Base-by-base conservation (phyloP, 2,113 vertebrate genomes). In the Hystrix cristata region DNA sequence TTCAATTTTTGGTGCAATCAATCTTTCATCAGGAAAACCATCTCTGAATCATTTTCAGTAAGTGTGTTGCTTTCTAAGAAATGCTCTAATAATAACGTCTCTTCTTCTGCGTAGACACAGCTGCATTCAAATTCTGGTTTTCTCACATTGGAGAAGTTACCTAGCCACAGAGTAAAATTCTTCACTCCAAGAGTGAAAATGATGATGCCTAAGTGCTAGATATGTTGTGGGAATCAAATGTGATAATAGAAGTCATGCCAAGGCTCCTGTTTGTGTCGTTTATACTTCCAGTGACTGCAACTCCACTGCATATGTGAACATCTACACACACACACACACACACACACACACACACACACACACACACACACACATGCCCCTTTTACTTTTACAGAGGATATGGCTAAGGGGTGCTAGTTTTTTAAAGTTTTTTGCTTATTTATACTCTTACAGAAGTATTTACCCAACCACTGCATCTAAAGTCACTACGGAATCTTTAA, bases 221-320 rank as follows among this genome's bases (percentile, higher is more conserved):
- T 9, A 2, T 13, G 0, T 46, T 6, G 1, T 29, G n/a, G 18
- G 19, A 53, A 21, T 81, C 53, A 5, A 82, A 7, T 43, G n/a
- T 27, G 15, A 25, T 0, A n/a, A 76, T 0, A 12, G 7, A 29
- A 3, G 31, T 25, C 3, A 57, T 2, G 5, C 4, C 29, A 74
- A 18, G 2, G 10, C 3, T 55, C 21, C 7, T 38, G 43, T 57
- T 62, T 43, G 31, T 23, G 87, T 65, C 76, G n/a, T 38, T 85
- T 86, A 55, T 53, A 29, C 18, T 16, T 74, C 69, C 12, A 13
- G 12, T 89, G 12, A 4, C 31, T 69, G 31, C 11, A 65, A 64
- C 10, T 64, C 27, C 13, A 29, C 1, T 19, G 34, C 27, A 64
- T 2, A 51, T 27, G 12, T 19, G 29, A 53, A 29, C 15, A 23